phyloP scores from a whole-genome alignment of 1,140 invertebrate genomes.

The Drosophila guanche region DNA sequence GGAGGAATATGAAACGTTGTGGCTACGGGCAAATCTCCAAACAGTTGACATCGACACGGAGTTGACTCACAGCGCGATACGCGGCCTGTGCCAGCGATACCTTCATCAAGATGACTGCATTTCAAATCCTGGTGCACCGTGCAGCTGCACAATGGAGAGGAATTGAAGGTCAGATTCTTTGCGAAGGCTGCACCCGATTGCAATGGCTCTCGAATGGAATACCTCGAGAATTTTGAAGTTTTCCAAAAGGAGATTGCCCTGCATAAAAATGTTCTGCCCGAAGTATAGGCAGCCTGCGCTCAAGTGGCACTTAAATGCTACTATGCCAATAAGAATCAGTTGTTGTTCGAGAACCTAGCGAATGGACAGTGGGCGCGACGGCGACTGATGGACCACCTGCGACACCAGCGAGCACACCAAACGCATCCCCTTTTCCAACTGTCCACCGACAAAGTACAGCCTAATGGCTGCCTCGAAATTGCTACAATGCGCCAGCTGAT shows the following conservation, averaged over 20 bases:
- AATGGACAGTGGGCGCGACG: slow-evolving; percentile 65
- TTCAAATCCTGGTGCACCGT: slow-evolving; percentile 36
- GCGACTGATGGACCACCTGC: slow-evolving; percentile 89
- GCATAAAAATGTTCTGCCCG: slow-evolving; percentile 83
- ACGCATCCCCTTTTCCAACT: slow-evolving; percentile 88
- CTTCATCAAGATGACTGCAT: slow-evolving; percentile 72
- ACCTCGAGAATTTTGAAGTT: slow-evolving; percentile 84
- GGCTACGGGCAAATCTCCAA: background rate
- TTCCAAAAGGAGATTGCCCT: slow-evolving; percentile 85
- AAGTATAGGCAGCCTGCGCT: slow-evolving; percentile 53
- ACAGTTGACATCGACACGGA: slow-evolving; percentile 74
- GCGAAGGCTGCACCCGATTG: slow-evolving; percentile 84
- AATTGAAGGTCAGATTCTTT: slow-evolving; percentile 83
- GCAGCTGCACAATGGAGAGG: slow-evolving; percentile 26
- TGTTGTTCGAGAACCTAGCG: slow-evolving; percentile 84
- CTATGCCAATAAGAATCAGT: slow-evolving; percentile 81
- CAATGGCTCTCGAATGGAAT: slow-evolving; percentile 75
- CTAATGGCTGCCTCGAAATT: slow-evolving; percentile 95
- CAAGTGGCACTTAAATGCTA: slow-evolving; percentile 82
- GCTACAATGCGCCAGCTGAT: slow-evolving; percentile 90
- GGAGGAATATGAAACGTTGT: slow-evolving; percentile 48
- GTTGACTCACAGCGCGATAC: slow-evolving; percentile 83
- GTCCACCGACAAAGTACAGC: slow-evolving; percentile 86
- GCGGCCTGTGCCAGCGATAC: slow-evolving; percentile 83
- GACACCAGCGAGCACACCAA: slow-evolving; percentile 87